Evolutionary conservation across 2,797 vertebrate genomes (phyloP).

Genomic region (Florisuga fusca): DNA sequence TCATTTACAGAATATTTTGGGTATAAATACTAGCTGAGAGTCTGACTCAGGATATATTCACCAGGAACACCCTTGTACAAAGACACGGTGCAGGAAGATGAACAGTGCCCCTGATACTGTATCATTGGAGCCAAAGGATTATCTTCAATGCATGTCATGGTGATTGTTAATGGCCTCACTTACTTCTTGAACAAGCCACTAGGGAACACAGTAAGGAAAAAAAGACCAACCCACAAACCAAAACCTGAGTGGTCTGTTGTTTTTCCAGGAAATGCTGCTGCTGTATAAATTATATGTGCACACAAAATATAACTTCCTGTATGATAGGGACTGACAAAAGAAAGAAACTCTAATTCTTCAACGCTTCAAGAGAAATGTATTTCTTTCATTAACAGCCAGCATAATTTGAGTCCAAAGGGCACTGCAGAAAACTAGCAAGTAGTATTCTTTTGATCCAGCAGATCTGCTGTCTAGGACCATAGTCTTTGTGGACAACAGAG

Average conservation of each 20-base stretch:
- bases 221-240: not conserved
- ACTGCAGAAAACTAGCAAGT: not conserved
- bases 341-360: not conserved
- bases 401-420: not conserved
- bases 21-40: not conserved
- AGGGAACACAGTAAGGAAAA: not conserved
- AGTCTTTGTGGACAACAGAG: accelerated
- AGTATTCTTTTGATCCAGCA: not conserved
- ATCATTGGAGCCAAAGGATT: not conserved
- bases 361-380: not conserved
- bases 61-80: not conserved
- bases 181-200: not conserved
- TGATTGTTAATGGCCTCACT: not conserved
- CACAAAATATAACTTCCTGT: not conserved
- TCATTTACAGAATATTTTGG: not conserved
- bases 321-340: not conserved
- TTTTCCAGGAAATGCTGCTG: not conserved
- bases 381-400: not conserved
- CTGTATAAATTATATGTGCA: not conserved
- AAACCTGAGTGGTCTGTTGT: not conserved
- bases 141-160: not conserved
- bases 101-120: not conserved
- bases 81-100: not conserved
- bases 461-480: not conserved
- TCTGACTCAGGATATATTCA: not conserved